phyloP scores from a whole-genome alignment of 64 coral and sea anemone genomes.

The Pocillopora damicornis region DNA sequence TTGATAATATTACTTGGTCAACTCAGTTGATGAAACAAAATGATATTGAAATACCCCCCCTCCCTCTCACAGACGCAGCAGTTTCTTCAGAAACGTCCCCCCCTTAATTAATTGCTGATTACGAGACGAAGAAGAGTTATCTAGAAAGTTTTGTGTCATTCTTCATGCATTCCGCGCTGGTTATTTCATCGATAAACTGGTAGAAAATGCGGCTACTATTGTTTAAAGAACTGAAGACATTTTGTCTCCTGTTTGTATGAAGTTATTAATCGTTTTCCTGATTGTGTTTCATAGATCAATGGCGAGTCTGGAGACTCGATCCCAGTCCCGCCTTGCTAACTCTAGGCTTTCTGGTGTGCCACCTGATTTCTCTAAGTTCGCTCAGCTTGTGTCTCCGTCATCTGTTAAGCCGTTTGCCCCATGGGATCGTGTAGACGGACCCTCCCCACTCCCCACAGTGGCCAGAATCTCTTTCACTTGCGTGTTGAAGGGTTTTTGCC shows the following conservation, averaged over 20 bases:
- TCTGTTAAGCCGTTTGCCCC: slow-evolving; percentile 42
- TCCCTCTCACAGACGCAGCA: too few relatives aligned
- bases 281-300: slow-evolving; percentile 43
- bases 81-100: too few relatives aligned
- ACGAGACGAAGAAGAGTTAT: too few relatives aligned
- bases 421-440: slow-evolving; percentile 63
- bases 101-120: too few relatives aligned
- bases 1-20: too few relatives aligned
- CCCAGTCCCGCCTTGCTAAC: slow-evolving; percentile 35
- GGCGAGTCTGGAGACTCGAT: slow-evolving; percentile 67
- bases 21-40: too few relatives aligned
- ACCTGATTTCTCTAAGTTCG: slow-evolving; percentile 58
- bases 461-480: slow-evolving; percentile 69
- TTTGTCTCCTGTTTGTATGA: background rate
- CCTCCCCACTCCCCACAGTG: slow-evolving; percentile 6
- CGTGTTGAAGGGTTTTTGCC: slow-evolving; percentile 77
- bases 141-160: too few relatives aligned
- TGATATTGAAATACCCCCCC: too few relatives aligned
- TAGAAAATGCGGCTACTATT: too few relatives aligned
- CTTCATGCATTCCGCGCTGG: too few relatives aligned
- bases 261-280: background rate
- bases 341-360: slow-evolving; percentile 64
- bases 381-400: slow-evolving; percentile 63
- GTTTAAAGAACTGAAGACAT: background rate
- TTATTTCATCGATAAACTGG: too few relatives aligned